These are phyloP conservation scores for Spodoptera exigua DNA, from an alignment of 2,888 invertebrate species.

Conservation along the genomic window DNA sequence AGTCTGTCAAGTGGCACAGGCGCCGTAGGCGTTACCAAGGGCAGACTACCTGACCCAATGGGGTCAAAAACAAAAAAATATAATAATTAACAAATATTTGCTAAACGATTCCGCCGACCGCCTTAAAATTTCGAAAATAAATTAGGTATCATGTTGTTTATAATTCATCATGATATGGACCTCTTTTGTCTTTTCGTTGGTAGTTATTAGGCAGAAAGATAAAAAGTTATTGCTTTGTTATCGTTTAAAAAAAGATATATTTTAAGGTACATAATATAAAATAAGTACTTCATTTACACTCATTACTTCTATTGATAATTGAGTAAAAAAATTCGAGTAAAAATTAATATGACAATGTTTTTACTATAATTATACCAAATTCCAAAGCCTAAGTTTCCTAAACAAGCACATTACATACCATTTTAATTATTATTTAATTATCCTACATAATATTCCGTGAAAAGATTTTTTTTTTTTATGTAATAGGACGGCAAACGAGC, in stretches of 20 bases:
- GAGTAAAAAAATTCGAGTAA: too few species aligned
- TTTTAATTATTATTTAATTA: too few species aligned
- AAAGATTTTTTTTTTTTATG: too few species aligned
- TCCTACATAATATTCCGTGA: too few species aligned
- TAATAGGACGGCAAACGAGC: too few species aligned
- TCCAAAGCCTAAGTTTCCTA: too few species aligned
- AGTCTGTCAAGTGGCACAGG: constrained; percentile 14
- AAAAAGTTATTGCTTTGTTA: not conserved
- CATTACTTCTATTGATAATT: too few species aligned
- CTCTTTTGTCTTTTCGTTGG: not conserved
- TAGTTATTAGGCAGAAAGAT: not conserved
- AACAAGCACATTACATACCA: too few species aligned
- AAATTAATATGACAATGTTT: too few species aligned
- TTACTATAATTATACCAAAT: too few species aligned
- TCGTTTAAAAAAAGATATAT: not conserved
- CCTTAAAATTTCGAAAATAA: constrained; percentile 9
- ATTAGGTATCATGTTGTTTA: constrained; percentile 10
- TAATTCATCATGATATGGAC: constrained; percentile 8
- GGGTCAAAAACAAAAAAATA: constrained; percentile 33
- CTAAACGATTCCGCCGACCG: constrained; percentile 10
- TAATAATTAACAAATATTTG: constrained; percentile 56
- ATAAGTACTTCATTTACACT: not conserved
- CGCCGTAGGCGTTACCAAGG: constrained; percentile 48
- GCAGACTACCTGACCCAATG: constrained; percentile 47
- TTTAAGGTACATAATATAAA: not conserved